A percentile compares a stretch with the other conserved stretches of the same genome.
phyloP scores from a whole-genome alignment of 2,113 vertebrate genomes.

The Colinus virginianus region DNA sequence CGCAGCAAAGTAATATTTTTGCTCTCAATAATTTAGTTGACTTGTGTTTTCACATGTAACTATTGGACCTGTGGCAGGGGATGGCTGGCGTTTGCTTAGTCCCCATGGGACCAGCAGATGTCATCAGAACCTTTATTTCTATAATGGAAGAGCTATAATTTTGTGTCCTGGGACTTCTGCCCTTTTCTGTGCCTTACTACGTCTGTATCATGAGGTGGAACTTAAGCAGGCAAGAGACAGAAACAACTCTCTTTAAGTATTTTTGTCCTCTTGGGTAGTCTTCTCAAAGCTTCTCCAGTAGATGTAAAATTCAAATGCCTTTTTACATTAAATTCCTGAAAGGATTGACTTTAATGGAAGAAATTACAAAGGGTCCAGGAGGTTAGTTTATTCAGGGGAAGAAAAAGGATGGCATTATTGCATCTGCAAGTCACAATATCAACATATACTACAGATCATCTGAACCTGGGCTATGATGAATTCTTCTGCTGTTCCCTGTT shows the following conservation, averaged over 20 bases:
- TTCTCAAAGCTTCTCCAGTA: neutral
- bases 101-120: conserved; percentile 49
- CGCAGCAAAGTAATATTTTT: neutral
- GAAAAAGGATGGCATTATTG: neutral
- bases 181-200: neutral
- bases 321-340: neutral
- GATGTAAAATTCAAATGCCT: neutral
- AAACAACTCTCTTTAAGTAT: neutral
- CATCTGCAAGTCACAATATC: neutral
- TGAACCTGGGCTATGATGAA: neutral
- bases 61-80: neutral
- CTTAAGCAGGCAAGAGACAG: neutral
- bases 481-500: neutral
- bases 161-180: neutral
- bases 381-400: neutral
- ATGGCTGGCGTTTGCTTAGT: neutral
- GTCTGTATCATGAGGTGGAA: neutral
- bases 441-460: neutral
- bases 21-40: neutral
- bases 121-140: conserved; percentile 53
- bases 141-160: neutral
- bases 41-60: fast-evolving
- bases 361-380: neutral
- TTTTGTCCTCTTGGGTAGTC: neutral
- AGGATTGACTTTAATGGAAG: neutral